These are phyloP conservation scores for Drosophila yakuba DNA, from an alignment of 1,140 invertebrate genomes.

Conservation along the genomic window DNA sequence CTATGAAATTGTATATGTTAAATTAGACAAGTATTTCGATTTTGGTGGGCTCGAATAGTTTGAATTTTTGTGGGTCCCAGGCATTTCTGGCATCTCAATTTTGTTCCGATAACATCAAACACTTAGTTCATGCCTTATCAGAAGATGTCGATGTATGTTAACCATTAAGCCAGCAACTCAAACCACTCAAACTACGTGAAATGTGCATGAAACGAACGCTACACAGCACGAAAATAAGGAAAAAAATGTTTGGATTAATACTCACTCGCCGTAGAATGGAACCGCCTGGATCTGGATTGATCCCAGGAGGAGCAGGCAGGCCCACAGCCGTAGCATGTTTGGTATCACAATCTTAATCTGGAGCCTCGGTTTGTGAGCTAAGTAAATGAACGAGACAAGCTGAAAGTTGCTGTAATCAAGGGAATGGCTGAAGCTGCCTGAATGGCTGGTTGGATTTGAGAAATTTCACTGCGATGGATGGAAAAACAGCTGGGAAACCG, in stretches of 20 bases:
- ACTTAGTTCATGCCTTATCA: slow-evolving; percentile 47
- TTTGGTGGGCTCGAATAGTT: too few species aligned
- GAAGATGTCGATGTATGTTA: slow-evolving; percentile 35
- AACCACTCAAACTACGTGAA: slow-evolving; percentile 42
- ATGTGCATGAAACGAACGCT: slow-evolving; percentile 68
- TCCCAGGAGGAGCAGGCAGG: slow-evolving; percentile 61
- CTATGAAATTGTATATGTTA: neutral
- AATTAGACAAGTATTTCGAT: neutral
- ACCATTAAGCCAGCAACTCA: slow-evolving; percentile 6
- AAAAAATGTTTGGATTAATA: slow-evolving; percentile 14
- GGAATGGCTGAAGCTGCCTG: slow-evolving; percentile 6
- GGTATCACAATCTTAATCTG: slow-evolving; percentile 38
- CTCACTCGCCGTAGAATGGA: slow-evolving; percentile 72
- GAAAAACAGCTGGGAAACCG: slow-evolving; percentile 60
- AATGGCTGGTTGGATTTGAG: slow-evolving; percentile 40
- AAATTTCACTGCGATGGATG: slow-evolving; percentile 58
- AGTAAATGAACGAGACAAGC: slow-evolving; percentile 27
- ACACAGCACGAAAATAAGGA: slow-evolving; percentile 33
- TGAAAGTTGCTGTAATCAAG: slow-evolving; percentile 53
- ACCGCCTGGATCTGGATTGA: slow-evolving; percentile 51
- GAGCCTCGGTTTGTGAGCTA: slow-evolving; percentile 37
- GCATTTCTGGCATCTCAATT: neutral
- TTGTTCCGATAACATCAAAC: slow-evolving; percentile 20
- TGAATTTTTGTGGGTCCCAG: neutral
- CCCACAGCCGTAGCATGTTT: slow-evolving; percentile 63